These are phyloP conservation scores for Tachypleus tridentatus DNA, from an alignment of 1,140 invertebrate genomes.

Conservation along the genomic window DNA sequence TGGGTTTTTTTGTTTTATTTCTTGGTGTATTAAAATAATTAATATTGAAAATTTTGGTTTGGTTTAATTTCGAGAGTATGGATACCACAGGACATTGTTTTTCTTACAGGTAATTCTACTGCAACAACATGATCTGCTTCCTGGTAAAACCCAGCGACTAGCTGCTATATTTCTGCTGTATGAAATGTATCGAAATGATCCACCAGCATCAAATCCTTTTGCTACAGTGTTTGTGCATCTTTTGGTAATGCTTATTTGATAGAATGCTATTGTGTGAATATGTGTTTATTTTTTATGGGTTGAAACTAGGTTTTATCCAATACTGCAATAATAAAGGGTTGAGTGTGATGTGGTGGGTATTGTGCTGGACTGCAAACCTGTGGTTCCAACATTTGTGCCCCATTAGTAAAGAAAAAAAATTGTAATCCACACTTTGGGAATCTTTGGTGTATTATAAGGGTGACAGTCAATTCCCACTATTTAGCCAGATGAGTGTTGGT, in stretches of 20 bases:
- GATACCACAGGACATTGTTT: neutral
- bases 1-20: conserved; percentile 7
- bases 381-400: too few species aligned
- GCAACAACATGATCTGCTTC: conserved; percentile 55
- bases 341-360: too few species aligned
- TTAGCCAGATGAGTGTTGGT: too few species aligned
- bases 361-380: too few species aligned
- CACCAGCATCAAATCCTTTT: conserved; percentile 55
- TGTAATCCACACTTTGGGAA: too few species aligned
- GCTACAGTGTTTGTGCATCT: conserved; percentile 51
- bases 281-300: too few species aligned
- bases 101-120: conserved; percentile 46
- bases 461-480: too few species aligned
- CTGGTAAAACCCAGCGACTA: conserved; percentile 50
- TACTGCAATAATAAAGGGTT: too few species aligned
- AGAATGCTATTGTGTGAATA: too few species aligned
- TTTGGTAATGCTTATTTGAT: conserved; percentile 36
- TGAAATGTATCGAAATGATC: conserved; percentile 57
- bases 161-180: conserved; percentile 55
- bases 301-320: too few species aligned
- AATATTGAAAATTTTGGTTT: conserved; percentile 33
- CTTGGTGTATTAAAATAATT: neutral
- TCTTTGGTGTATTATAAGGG: too few species aligned
- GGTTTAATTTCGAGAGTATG: conserved; percentile 35
- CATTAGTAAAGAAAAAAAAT: too few species aligned